These are phyloP conservation scores for Beroe ovata DNA, from an alignment of 37 sponge, comb jelly and placozoan genomes.

Conservation along the genomic window DNA sequence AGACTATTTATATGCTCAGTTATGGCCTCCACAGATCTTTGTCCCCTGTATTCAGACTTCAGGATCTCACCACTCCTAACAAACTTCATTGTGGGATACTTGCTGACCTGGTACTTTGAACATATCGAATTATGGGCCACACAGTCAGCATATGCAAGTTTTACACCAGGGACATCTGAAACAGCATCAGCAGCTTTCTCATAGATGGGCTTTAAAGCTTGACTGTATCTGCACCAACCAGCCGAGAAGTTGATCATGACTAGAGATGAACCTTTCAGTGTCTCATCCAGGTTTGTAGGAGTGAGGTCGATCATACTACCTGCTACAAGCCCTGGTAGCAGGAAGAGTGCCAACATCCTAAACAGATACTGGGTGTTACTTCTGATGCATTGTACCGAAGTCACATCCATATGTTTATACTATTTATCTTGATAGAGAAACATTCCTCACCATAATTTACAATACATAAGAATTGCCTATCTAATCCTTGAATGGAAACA, in stretches of 20 bases:
- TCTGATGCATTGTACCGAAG: too few relatives aligned
- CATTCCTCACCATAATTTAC: too few relatives aligned
- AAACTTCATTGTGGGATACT: conserved; percentile 96
- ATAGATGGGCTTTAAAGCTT: conserved; percentile 89
- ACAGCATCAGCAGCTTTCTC: conserved; percentile 81
- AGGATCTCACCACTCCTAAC: conserved; percentile 75
- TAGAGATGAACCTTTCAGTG: conserved; percentile 2
- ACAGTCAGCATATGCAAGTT: conserved; percentile 54
- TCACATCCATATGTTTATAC: too few relatives aligned
- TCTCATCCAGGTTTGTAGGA: conserved; percentile 16
- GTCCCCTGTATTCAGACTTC: conserved; percentile 63
- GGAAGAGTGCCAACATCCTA: conserved; percentile 18
- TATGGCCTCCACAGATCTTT: conserved; percentile 71
- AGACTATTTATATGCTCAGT: conserved; percentile 72
- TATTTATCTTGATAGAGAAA: too few relatives aligned
- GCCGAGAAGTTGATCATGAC: conserved; percentile 65
- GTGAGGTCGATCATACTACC: conserved; percentile 23
- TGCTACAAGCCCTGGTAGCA: background rate
- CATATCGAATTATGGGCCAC: conserved; percentile 34
- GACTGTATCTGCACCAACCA: conserved; percentile 88
- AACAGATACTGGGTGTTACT: too few relatives aligned
- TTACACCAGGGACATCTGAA: background rate
- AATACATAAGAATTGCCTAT: too few relatives aligned
- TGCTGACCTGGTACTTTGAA: conserved; percentile 70
- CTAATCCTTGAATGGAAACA: too few relatives aligned